Evolutionary conservation across 1,140 invertebrate genomes (phyloP).

Genomic region (Cydia fagiglandana): DNA sequence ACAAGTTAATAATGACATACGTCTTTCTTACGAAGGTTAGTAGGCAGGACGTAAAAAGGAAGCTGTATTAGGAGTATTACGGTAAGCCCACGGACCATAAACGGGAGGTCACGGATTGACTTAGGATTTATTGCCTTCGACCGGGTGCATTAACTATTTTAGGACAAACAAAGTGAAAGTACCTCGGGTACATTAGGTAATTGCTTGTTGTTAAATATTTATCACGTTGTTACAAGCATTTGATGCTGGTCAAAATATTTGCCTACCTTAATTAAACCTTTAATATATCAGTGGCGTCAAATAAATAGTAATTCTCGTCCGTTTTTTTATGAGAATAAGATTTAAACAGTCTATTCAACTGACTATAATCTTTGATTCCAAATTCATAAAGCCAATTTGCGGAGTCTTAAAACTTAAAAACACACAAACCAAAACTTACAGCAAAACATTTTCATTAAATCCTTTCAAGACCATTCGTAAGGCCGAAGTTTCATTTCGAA

Average conservation of each 20-base stretch:
- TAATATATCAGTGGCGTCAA: too few species aligned
- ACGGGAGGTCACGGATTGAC: slow-evolving; percentile 8
- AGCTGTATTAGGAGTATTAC: slow-evolving; percentile 17
- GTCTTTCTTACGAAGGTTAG: not conserved
- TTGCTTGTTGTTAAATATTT: not conserved
- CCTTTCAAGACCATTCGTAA: slow-evolving; percentile 25
- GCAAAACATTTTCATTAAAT: slow-evolving; percentile 29
- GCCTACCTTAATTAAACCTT: too few species aligned
- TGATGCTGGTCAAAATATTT: too few species aligned
- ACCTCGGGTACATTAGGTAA: not conserved
- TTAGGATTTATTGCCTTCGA: not conserved
- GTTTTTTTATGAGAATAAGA: too few species aligned
- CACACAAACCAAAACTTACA: slow-evolving; percentile 25
- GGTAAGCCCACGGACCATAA: slow-evolving; percentile 9
- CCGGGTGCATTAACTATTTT: not conserved
- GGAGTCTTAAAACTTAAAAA: slow-evolving; percentile 23
- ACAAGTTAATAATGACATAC: not conserved
- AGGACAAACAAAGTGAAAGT: slow-evolving; percentile 1
- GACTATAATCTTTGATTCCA: not conserved
- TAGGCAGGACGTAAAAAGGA: not conserved
- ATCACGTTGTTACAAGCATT: not conserved
- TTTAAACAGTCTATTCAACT: too few species aligned
- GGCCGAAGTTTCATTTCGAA: slow-evolving; percentile 62
- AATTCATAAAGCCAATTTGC: slow-evolving; percentile 1
- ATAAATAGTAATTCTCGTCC: too few species aligned